phyloP scores from a whole-genome alignment of 1,140 invertebrate species.

The Mycetomoellerius zeteki region DNA sequence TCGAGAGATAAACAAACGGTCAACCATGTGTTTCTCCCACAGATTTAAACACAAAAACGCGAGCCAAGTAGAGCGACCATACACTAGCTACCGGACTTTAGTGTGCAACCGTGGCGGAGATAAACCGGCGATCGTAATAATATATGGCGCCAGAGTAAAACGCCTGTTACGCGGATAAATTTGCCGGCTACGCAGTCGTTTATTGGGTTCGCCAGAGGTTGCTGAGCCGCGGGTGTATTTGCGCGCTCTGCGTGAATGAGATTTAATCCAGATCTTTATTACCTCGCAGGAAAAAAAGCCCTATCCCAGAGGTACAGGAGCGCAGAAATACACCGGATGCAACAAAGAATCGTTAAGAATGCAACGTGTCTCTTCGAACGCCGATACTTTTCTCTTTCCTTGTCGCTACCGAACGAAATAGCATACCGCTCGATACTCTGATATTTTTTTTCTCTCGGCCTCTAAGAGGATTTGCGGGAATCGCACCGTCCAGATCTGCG shows the following conservation, averaged over 20 bases:
- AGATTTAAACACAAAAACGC: slow-evolving; percentile 9
- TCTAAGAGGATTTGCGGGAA: slow-evolving; percentile 26
- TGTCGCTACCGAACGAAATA: not conserved
- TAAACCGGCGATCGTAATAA: slow-evolving; percentile 67
- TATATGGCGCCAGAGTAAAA: slow-evolving; percentile 68
- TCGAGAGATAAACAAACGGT: slow-evolving; percentile 33
- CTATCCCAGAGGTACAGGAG: not conserved
- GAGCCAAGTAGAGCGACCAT: slow-evolving; percentile 6
- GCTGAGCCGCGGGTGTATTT: slow-evolving; percentile 58
- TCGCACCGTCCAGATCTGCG: not conserved
- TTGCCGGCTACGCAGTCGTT: slow-evolving; percentile 53
- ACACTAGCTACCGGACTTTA: slow-evolving; percentile 15
- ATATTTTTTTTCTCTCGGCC: not conserved
- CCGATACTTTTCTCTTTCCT: not conserved
- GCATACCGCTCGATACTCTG: not conserved
- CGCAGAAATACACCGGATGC: not conserved
- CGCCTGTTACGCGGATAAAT: slow-evolving; percentile 76
- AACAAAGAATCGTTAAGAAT: slow-evolving; percentile 30
- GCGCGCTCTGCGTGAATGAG: slow-evolving; percentile 43
- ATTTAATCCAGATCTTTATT: slow-evolving; percentile 80
- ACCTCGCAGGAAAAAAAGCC: slow-evolving; percentile 37
- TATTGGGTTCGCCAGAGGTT: slow-evolving; percentile 63
- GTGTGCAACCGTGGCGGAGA: slow-evolving; percentile 30
- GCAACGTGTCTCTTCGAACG: not conserved
- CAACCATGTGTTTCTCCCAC: not conserved